Evolutionary conservation across 2,888 invertebrate genomes (phyloP).

Genomic region (Lasioglossum oenotherae): DNA sequence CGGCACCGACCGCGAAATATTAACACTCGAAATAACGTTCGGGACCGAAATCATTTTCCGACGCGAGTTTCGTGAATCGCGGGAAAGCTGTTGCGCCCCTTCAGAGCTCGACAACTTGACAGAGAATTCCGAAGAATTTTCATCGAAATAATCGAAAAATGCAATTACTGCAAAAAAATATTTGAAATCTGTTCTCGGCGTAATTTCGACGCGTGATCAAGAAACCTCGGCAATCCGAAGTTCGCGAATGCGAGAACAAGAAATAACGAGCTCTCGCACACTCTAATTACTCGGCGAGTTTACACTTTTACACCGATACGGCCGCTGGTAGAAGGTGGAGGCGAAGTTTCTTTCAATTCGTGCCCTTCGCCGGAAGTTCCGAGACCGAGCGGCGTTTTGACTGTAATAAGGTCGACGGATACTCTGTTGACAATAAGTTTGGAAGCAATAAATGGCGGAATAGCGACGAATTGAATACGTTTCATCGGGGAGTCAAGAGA

Average conservation of each 20-base stretch:
- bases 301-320: constrained; percentile 39
- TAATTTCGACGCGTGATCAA: constrained; percentile 33
- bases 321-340: constrained; percentile 27
- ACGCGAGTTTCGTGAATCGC: too few relatives aligned
- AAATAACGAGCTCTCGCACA: constrained; percentile 53
- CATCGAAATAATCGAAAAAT: too few relatives aligned
- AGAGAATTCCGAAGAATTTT: too few relatives aligned
- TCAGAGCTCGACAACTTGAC: too few relatives aligned
- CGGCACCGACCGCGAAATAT: background rate
- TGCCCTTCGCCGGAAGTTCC: constrained; percentile 32
- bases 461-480: constrained; percentile 55
- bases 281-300: constrained; percentile 50
- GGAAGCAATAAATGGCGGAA: constrained; percentile 60
- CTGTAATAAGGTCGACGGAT: constrained; percentile 62
- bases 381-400: constrained; percentile 35
- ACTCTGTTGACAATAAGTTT: constrained; percentile 60
- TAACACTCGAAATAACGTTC: background rate
- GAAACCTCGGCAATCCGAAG: constrained; percentile 29
- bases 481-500: constrained; percentile 41
- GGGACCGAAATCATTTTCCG: too few relatives aligned
- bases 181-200: constrained; percentile 3
- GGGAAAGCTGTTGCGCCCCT: too few relatives aligned
- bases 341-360: constrained; percentile 59
- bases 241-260: constrained; percentile 31
- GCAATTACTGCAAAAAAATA: too few relatives aligned